phyloP scores from a whole-genome alignment of 1,140 invertebrate genomes.

The Mercenaria mercenaria region DNA sequence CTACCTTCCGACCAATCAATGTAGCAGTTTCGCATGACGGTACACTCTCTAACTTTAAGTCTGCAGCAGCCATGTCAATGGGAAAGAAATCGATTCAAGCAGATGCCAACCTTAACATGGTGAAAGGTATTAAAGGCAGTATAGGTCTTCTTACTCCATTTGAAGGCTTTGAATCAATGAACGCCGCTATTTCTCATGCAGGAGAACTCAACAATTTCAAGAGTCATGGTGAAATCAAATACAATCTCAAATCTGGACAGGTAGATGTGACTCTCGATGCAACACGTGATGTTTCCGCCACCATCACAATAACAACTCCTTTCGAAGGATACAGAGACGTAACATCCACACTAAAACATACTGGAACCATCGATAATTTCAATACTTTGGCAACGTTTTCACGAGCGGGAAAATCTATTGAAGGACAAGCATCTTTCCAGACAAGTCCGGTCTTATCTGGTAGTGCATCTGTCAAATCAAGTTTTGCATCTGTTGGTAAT shows the following conservation, averaged over 20 bases:
- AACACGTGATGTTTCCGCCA: neutral
- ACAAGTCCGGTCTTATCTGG: neutral
- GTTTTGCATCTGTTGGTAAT: neutral
- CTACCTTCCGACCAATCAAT: conserved; percentile 8
- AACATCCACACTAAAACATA: neutral
- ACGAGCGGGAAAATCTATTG: neutral
- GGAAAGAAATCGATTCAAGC: conserved; percentile 20
- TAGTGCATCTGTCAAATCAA: conserved; percentile 28
- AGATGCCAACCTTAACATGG: conserved; percentile 11
- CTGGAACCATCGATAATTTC: conserved; percentile 19
- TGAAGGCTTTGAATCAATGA: conserved; percentile 24
- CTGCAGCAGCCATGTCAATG: conserved; percentile 12
- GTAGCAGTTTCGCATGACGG: conserved; percentile 17
- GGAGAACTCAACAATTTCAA: conserved; percentile 36
- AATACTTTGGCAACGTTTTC: neutral
- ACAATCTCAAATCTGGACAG: conserved; percentile 9
- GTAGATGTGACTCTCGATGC: conserved; percentile 27
- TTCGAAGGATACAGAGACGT: neutral
- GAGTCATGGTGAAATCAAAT: conserved; percentile 10
- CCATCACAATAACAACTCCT: neutral
- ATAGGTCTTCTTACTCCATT: conserved; percentile 29
- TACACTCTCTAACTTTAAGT: conserved; percentile 28
- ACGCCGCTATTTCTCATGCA: neutral
- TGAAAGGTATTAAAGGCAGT: conserved; percentile 25
- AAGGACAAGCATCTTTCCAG: conserved; percentile 25